These are phyloP conservation scores for Quadroppia sp. DNA, from an alignment of 2,888 invertebrate species.

Conservation along the genomic window DNA sequence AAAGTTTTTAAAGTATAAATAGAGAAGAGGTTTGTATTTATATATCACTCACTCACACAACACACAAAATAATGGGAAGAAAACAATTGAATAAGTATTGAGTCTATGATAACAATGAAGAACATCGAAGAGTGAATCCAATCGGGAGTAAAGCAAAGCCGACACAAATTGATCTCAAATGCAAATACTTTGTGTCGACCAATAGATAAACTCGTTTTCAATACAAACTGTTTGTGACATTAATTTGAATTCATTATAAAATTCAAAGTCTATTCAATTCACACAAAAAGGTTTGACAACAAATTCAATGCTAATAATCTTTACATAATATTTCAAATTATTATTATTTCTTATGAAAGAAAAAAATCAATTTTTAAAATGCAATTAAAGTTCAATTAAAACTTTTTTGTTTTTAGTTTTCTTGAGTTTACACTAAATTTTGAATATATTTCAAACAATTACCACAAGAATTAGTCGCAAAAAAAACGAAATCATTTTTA, in stretches of 20 bases:
- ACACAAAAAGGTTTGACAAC: background rate
- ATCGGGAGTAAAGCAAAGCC: background rate
- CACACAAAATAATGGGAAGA: background rate
- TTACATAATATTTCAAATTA: background rate
- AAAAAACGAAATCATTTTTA: too few species aligned
- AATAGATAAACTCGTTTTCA: background rate
- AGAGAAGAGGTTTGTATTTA: background rate
- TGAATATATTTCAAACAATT: too few species aligned
- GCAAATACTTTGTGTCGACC: background rate
- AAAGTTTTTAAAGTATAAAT: background rate
- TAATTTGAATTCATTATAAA: background rate
- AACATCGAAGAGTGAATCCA: background rate
- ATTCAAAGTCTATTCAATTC: background rate
- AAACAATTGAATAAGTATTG: background rate
- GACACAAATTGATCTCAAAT: background rate
- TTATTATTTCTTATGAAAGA: too few species aligned
- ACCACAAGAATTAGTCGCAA: too few species aligned
- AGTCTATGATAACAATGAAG: background rate
- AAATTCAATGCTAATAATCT: background rate
- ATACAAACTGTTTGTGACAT: background rate
- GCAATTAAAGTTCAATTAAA: too few species aligned
- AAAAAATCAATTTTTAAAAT: too few species aligned
- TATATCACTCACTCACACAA: background rate
- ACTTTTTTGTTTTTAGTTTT: too few species aligned
- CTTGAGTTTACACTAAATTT: too few species aligned